A percentile compares a stretch with the other conserved stretches of the same genome.
phyloP scores from a whole-genome alignment of 2,113 vertebrate species.

The Scomber scombrus region DNA sequence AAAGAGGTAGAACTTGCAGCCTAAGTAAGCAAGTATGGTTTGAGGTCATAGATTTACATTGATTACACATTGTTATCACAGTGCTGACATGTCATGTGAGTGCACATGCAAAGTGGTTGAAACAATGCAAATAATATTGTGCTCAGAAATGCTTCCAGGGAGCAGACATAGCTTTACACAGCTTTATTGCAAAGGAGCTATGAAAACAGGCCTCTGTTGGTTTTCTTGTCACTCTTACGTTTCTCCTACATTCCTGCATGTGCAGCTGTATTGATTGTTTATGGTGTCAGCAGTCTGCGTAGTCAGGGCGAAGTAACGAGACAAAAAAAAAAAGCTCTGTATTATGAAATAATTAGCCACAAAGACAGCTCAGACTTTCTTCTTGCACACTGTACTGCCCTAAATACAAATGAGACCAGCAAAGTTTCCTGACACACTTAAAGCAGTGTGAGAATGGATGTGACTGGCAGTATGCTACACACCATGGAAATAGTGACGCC shows the following conservation, averaged over 20 bases:
- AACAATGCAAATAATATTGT: not conserved
- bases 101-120: slow-evolving; percentile 6
- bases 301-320: not conserved
- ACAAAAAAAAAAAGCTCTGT: not conserved
- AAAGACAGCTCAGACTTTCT: slow-evolving; percentile 52
- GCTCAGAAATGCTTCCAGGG: not conserved
- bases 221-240: slow-evolving; percentile 18
- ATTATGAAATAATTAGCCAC: slow-evolving; percentile 41
- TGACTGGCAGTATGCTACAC: slow-evolving; percentile 15
- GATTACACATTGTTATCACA: slow-evolving; percentile 23
- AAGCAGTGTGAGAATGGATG: slow-evolving; percentile 36
- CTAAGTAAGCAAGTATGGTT: not conserved
- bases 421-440: slow-evolving; percentile 71
- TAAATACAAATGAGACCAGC: slow-evolving; percentile 45
- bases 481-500: slow-evolving; percentile 53
- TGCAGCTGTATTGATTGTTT: slow-evolving; percentile 7
- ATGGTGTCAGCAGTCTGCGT: not conserved
- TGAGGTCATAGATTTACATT: slow-evolving; percentile 29
- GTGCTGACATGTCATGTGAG: slow-evolving; percentile 4
- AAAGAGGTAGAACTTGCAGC: not conserved
- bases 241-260: slow-evolving; percentile 1
- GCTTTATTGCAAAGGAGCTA: slow-evolving; percentile 4
- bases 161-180: not conserved
- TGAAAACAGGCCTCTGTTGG: not conserved
- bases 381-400: slow-evolving; percentile 15